A percentile compares a stretch with the other conserved stretches of the same genome.
Evolutionary conservation across 2,888 invertebrate species (phyloP).

Genomic region (Boloria euphrosyne): DNA sequence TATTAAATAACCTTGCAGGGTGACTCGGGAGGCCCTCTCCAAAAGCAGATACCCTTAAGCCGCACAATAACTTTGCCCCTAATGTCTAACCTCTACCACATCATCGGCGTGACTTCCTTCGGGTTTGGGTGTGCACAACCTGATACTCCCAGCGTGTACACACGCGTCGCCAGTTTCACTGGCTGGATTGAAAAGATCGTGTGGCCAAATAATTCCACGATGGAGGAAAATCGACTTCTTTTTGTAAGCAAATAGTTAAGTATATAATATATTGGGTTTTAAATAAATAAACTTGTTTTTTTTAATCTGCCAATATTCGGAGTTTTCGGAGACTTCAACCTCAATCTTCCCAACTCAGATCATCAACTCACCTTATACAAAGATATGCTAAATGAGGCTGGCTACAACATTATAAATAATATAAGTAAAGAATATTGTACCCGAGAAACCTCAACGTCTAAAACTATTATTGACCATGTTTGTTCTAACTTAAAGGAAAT

Average conservation of each 20-base stretch:
- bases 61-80: too few relatives aligned
- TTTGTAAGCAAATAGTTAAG: not conserved
- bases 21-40: conserved; percentile 35
- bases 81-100: conserved; percentile 14
- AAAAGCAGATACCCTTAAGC: conserved; percentile 12
- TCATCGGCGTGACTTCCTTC: conserved; percentile 45
- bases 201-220: conserved; percentile 19
- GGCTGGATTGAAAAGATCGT: conserved; percentile 42
- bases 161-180: conserved; percentile 42
- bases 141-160: conserved; percentile 44
- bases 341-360: too few relatives aligned
- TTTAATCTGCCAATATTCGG: too few relatives aligned
- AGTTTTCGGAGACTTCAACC: too few relatives aligned
- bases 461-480: too few relatives aligned
- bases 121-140: conserved; percentile 42
- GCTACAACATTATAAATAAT: too few relatives aligned
- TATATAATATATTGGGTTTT: not conserved
- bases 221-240: conserved; percentile 6
- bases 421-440: too few relatives aligned
- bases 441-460: too few relatives aligned
- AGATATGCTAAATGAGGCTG: too few relatives aligned
- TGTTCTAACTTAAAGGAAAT: too few relatives aligned
- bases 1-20: conserved; percentile 25
- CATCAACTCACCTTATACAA: too few relatives aligned
- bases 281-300: too few relatives aligned